Percentiles rank a stretch among this genome's conserved stretches.
Conservation (phyloP, 2,888 invertebrate species). For the Brachylomia viminalis region DNA sequence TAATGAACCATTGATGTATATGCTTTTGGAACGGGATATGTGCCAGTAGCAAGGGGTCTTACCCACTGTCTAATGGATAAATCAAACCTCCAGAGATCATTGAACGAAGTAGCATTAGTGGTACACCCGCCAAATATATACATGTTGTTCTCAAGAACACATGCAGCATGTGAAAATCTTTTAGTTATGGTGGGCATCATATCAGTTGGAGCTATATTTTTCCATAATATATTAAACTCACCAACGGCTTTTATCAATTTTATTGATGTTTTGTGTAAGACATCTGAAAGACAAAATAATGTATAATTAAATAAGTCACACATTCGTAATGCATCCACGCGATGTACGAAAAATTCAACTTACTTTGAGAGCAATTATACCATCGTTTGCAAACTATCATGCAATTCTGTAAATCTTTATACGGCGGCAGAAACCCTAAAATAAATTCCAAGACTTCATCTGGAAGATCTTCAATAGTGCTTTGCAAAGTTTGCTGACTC, state of each 20-base stretch:
- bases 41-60: conserved; percentile 94
- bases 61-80: conserved; percentile 96
- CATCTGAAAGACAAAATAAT: conserved; percentile 91
- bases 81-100: conserved; percentile 98
- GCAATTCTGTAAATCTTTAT: conserved; percentile 96
- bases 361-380: conserved; percentile 96
- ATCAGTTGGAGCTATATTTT: conserved; percentile 90
- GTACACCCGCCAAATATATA: conserved; percentile 99
- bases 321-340: conserved; percentile 1
- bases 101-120: conserved; percentile 97
- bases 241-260: conserved; percentile 94
- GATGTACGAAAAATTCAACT: conserved; percentile 75
- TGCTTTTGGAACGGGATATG: conserved; percentile 98
- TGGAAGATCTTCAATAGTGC: conserved; percentile 93
- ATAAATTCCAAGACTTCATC: conserved; percentile 98
- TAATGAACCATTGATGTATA: conserved; percentile 98
- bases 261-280: conserved; percentile 93
- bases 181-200: conserved; percentile 95
- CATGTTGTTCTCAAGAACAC: conserved; percentile 95
- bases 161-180: conserved; percentile 97
- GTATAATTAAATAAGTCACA: conserved; percentile 11
- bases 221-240: conserved; percentile 95
- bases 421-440: conserved; percentile 96
- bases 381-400: conserved; percentile 96
- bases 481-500: conserved; percentile 78